Evolutionary conservation across 2,797 vertebrate species (phyloP).

Genomic region (Sebastes baramenuke): DNA sequence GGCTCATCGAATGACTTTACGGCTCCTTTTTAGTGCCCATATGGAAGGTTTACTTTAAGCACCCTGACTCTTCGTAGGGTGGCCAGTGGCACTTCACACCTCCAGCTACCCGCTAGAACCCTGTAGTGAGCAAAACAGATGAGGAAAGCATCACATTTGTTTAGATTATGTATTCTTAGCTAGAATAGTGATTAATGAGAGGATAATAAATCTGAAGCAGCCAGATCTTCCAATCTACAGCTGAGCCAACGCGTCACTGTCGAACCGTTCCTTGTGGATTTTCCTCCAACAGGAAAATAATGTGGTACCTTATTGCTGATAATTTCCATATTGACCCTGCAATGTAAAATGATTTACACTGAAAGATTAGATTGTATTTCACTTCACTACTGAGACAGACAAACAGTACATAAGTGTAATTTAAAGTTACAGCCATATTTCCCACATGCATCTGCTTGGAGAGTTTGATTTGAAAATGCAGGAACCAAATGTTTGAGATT

Average conservation of each 20-base stretch:
- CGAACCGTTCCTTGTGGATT: constrained; percentile 13
- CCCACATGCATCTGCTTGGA: not conserved
- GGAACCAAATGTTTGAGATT: not conserved
- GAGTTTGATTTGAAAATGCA: not conserved
- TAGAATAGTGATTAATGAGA: constrained; percentile 26
- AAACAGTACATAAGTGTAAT: not conserved
- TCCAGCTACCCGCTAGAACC: not conserved
- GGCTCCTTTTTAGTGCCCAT: not conserved
- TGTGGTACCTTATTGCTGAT: constrained; percentile 88
- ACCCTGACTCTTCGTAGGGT: not conserved
- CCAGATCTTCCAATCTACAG: constrained; percentile 43
- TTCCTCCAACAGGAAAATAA: constrained; percentile 25
- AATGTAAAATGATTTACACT: constrained; percentile 27
- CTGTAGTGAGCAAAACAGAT: constrained; percentile 3
- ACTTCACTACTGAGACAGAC: not conserved
- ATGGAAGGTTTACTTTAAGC: not conserved
- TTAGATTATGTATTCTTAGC: constrained; percentile 14
- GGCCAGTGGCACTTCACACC: not conserved
- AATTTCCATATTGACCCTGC: constrained; percentile 97
- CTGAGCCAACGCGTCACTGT: constrained; percentile 8
- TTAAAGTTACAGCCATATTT: not conserved
- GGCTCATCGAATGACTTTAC: constrained; percentile 6
- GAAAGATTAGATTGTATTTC: not conserved
- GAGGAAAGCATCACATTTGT: constrained; percentile 20
- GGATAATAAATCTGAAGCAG: constrained; percentile 35